Evolutionary conservation across 2,888 invertebrate species (phyloP).

Genomic region (Rotaria socialis): DNA sequence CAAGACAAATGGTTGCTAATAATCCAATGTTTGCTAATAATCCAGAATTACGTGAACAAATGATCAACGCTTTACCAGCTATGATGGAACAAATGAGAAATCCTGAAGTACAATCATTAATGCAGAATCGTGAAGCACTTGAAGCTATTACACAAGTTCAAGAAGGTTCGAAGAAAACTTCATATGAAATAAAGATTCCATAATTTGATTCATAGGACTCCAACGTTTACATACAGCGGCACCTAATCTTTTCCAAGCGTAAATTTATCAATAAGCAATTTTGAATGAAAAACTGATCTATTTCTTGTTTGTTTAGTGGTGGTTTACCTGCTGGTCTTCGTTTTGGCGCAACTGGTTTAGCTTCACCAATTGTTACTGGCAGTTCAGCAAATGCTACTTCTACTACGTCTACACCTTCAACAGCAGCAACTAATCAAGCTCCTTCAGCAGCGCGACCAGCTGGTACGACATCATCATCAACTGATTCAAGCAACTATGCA

Average conservation of each 20-base stretch:
- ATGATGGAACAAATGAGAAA: constrained; percentile 65
- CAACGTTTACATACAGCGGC: constrained; percentile 79
- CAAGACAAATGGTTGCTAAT: constrained; percentile 66
- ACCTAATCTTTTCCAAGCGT: constrained; percentile 36
- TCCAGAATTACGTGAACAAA: constrained; percentile 46
- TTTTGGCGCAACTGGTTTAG: constrained; percentile 16
- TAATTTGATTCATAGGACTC: constrained; percentile 68
- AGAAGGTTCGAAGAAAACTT: constrained; percentile 45
- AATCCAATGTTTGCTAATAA: constrained; percentile 83
- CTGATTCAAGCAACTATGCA: constrained; percentile 41
- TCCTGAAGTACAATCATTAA: constrained; percentile 75
- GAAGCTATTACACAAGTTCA: constrained; percentile 90
- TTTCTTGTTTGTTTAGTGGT: neutral
- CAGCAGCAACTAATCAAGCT: neutral
- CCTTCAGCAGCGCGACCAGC: neutral
- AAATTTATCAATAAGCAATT: neutral
- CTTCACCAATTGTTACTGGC: neutral
- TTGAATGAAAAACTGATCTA: neutral
- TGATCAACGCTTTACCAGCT: constrained; percentile 47
- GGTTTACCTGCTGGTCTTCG: constrained; percentile 15
- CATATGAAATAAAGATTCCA: neutral
- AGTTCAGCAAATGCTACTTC: neutral
- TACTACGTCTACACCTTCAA: neutral
- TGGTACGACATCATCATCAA: constrained; percentile 37
- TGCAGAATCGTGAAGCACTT: constrained; percentile 85